phyloP scores from a whole-genome alignment of 2,888 invertebrate species.

The Patella caerulea region DNA sequence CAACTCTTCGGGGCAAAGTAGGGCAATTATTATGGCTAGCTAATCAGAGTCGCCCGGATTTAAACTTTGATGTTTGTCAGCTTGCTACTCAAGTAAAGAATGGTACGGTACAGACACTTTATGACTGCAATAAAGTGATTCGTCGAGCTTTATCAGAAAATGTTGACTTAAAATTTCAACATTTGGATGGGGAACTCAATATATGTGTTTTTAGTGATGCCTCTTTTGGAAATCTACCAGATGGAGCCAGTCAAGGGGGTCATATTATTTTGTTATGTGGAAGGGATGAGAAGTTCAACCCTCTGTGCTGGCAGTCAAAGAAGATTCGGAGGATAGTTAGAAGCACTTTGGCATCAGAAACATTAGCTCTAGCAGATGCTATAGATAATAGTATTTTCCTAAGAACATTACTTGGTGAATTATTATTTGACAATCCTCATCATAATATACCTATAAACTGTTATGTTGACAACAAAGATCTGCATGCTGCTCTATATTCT shows the following conservation, averaged over 20 bases:
- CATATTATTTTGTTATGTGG: neutral
- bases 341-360: no score
- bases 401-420: no score
- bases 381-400: no score
- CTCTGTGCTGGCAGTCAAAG: neutral
- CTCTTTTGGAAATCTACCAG: neutral
- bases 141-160: neutral
- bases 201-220: neutral
- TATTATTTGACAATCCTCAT: no score
- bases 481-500: no score
- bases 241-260: no score
- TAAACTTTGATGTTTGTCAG: neutral
- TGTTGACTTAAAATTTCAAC: neutral
- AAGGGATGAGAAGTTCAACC: neutral
- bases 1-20: neutral
- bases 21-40: constrained; percentile 13
- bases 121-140: no score
- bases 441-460: no score
- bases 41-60: neutral
- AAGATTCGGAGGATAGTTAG: neutral
- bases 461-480: no score
- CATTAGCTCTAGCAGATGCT: no score
- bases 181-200: neutral
- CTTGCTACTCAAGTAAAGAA: neutral
- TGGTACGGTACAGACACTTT: constrained; percentile 3